Conservation (phyloP, 2,113 vertebrate genomes). For the Takifugu flavidus region DNA sequence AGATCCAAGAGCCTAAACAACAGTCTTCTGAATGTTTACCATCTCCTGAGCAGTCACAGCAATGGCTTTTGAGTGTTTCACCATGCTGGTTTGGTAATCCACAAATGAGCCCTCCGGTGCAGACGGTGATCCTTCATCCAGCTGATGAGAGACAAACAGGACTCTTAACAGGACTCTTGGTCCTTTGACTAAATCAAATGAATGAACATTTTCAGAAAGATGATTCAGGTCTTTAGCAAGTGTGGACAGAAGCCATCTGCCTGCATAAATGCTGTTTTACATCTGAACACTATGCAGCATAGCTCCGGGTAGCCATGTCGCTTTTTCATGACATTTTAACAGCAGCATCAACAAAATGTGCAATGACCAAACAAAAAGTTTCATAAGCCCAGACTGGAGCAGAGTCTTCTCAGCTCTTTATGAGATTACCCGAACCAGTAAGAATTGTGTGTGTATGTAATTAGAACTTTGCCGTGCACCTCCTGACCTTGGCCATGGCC, state of each 20-base stretch:
- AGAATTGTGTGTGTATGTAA: too few species aligned
- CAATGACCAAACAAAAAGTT: not conserved
- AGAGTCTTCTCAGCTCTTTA: not conserved
- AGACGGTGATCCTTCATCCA: slow-evolving; percentile 94
- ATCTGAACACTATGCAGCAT: slow-evolving; percentile 14
- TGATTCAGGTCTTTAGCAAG: slow-evolving; percentile 20
- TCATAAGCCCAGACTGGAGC: not conserved
- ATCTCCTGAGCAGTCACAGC: slow-evolving; percentile 98
- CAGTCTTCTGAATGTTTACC: slow-evolving; percentile 74
- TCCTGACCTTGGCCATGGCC: slow-evolving; percentile 89
- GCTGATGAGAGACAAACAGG: slow-evolving; percentile 63
- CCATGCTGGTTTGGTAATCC: slow-evolving; percentile 97
- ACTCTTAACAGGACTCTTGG: not conserved
- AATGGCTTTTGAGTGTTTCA: slow-evolving; percentile 95
- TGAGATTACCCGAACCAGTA: not conserved
- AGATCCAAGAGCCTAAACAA: too few species aligned
- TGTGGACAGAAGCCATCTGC: slow-evolving; percentile 23
- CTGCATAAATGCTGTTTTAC: slow-evolving; percentile 21
- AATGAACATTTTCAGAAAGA: slow-evolving; percentile 24
- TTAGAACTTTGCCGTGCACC: not conserved
- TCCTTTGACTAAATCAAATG: not conserved
- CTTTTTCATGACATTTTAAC: not conserved
- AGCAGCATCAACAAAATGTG: not conserved
- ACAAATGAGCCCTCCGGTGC: slow-evolving; percentile 93
- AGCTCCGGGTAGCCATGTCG: not conserved